phyloP scores from a whole-genome alignment of 2,888 invertebrate species.

The Calameuta filiformis region DNA sequence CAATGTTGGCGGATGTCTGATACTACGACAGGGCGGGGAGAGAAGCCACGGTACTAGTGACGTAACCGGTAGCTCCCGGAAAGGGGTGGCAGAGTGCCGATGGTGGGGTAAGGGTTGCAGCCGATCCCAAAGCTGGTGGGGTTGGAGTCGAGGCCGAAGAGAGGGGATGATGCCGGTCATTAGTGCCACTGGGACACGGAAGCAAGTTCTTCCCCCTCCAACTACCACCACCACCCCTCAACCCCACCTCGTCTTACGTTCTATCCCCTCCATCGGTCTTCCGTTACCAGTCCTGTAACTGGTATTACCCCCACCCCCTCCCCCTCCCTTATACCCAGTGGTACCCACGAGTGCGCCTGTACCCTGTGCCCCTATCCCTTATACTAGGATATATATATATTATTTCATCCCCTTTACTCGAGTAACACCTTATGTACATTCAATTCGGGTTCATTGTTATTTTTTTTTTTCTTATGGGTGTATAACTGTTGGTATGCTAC shows the following conservation, averaged over 20 bases:
- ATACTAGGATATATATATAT: too few relatives aligned
- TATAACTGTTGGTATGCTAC: too few relatives aligned
- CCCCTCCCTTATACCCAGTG: too few relatives aligned
- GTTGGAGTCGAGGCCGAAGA: slow-evolving; percentile 33
- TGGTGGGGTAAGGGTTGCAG: slow-evolving; percentile 25
- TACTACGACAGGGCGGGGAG: slow-evolving; percentile 18
- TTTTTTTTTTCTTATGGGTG: background rate
- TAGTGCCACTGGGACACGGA: slow-evolving; percentile 61
- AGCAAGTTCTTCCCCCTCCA: slow-evolving; percentile 26
- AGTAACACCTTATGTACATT: background rate
- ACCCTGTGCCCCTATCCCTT: too few relatives aligned
- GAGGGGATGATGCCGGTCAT: slow-evolving; percentile 45
- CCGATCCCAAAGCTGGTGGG: background rate
- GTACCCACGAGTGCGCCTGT: too few relatives aligned
- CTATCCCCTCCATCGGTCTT: too few relatives aligned
- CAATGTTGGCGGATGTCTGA: slow-evolving; percentile 25
- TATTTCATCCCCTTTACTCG: background rate
- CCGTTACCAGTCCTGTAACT: too few relatives aligned
- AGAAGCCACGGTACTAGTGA: slow-evolving; percentile 17
- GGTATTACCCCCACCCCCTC: too few relatives aligned
- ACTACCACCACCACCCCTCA: background rate
- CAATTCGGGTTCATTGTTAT: background rate
- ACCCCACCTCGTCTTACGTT: too few relatives aligned
- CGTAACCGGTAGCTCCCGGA: slow-evolving; percentile 1
- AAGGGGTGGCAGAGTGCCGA: slow-evolving; percentile 27